Base-by-base conservation (phyloP, 1,140 invertebrate genomes). In the Laupala kohalensis region DNA sequence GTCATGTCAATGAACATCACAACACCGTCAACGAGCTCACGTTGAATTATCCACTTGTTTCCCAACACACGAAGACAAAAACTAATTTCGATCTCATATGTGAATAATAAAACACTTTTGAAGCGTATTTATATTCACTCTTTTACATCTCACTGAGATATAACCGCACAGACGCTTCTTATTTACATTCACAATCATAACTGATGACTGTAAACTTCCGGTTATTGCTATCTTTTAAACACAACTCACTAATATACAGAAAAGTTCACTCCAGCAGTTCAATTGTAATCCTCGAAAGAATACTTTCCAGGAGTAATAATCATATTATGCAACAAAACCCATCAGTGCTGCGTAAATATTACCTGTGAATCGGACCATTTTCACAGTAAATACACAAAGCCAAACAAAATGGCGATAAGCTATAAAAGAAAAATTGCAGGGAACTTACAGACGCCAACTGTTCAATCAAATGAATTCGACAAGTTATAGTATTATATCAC, bases 391-490 rank as follows among this genome's bases (percentile, higher is more conserved):
- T 26, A 66, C 28, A 68, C 67, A 68, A 68, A 29, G 27, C 67
- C 29, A 68, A 68, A 68, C 67, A 68, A 68, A 68, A 68, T 68
- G 67, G 67, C 67, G 67, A 68, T 68, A 27, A 68, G 29, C 29
- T 24, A 68, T 68, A 29, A 29, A 29, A 29, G 26, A 68, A 68
- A 9, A 29, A 29, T 29, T 37, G 67, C 6, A 68, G 27, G 27
- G 23, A 15, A 15, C 6, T 23, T 25, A 68, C 12, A n/a, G 28
- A 25, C 37, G 19, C 37, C 19, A 1, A 53, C 37, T 13, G 9
- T 53, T 53, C 37, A 53, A n/a, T n/a, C 37, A 53, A 2, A 13
- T 53, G 9, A 53, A 9, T 13, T 53, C 37, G 19, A 53, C 19
- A 19, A 19, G 19, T 19, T 1, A 2, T 53, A 53, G 19, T 13